Conservation (phyloP, 2,888 invertebrate species). For the Cantharis flavilabris region DNA sequence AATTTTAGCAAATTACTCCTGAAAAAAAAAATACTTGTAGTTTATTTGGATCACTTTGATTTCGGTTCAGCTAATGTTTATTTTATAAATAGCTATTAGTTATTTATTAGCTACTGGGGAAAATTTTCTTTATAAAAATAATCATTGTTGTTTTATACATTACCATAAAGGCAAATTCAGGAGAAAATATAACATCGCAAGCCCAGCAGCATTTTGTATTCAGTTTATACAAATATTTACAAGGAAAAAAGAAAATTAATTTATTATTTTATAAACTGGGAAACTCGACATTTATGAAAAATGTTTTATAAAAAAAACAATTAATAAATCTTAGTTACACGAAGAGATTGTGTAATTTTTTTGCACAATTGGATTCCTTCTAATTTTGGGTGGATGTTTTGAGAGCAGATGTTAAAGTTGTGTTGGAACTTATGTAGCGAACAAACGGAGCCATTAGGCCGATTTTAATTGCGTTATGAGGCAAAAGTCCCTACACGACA, state of each 20-base stretch:
- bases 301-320: too few species aligned
- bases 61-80: too few species aligned
- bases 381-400: too few species aligned
- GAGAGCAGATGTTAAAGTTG: not conserved
- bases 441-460: not conserved
- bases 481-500: not conserved
- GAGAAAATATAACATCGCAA: not conserved
- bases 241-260: not conserved
- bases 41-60: too few species aligned
- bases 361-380: too few species aligned
- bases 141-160: not conserved
- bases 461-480: not conserved
- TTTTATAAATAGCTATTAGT: too few species aligned
- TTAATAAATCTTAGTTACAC: too few species aligned
- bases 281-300: too few species aligned
- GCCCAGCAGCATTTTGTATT: not conserved
- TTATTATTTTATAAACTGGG: too few species aligned
- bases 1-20: not conserved
- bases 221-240: too few species aligned
- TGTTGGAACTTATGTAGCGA: not conserved
- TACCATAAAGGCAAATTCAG: not conserved
- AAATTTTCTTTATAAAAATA: not conserved
- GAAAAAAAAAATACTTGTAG: not conserved
- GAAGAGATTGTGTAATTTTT: too few species aligned
- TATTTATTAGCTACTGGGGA: too few species aligned